A percentile compares a stretch with the other conserved stretches of the same genome.
These are phyloP conservation scores for Labrus mixtus DNA, from an alignment of 2,113 vertebrate species.

Conservation along the genomic window DNA sequence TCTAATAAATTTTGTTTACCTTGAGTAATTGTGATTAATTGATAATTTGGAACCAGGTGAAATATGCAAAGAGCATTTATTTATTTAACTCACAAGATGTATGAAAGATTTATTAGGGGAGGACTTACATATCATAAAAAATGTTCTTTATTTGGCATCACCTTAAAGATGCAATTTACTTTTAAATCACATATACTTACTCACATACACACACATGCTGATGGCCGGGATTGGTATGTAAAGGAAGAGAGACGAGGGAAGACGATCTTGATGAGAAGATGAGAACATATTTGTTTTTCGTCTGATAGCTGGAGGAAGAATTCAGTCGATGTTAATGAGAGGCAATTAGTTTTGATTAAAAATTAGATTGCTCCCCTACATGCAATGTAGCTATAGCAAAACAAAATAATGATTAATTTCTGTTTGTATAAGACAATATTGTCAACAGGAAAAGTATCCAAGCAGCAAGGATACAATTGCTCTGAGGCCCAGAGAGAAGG, in stretches of 20 bases:
- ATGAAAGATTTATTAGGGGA: neutral
- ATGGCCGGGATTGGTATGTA: neutral
- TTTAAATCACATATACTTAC: neutral
- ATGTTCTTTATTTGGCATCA: neutral
- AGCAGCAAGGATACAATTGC: conserved; percentile 52
- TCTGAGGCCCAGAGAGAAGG: conserved; percentile 53
- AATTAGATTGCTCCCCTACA: conserved; percentile 68
- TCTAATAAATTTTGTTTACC: neutral
- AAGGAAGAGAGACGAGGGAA: neutral
- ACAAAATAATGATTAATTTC: conserved; percentile 77
- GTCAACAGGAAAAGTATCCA: conserved; percentile 60
- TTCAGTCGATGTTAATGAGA: conserved; percentile 73
- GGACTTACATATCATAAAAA: neutral
- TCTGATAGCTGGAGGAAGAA: conserved; percentile 73
- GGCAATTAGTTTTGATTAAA: conserved; percentile 82
- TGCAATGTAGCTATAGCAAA: conserved; percentile 67
- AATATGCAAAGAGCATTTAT: neutral
- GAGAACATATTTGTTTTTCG: conserved; percentile 78
- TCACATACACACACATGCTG: neutral
- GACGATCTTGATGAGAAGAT: conserved; percentile 56
- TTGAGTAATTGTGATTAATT: neutral
- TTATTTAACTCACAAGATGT: neutral
- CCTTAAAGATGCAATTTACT: neutral
- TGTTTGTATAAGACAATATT: conserved; percentile 67
- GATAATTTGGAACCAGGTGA: too few species aligned